A percentile compares a stretch with the other conserved stretches of the same genome.
Conservation (phyloP, 2,113 vertebrate genomes). For the Pandion haliaetus region DNA sequence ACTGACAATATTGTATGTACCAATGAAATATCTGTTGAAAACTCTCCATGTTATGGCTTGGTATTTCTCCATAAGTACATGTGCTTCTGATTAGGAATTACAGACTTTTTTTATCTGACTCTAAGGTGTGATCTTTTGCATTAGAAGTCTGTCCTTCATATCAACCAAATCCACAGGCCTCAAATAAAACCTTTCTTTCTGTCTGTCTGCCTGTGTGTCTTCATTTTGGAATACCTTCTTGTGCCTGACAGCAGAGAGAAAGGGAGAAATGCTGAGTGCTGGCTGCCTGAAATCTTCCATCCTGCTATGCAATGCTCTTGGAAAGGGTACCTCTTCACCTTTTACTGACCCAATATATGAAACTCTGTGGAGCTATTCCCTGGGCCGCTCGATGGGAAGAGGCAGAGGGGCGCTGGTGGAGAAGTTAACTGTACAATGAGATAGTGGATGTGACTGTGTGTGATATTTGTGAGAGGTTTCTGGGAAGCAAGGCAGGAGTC, state of each 20-base stretch:
- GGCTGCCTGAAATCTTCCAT: neutral
- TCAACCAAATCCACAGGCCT: neutral
- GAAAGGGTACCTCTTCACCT: neutral
- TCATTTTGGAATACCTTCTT: neutral
- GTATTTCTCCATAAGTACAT: neutral
- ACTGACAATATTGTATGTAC: neutral
- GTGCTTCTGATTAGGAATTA: neutral
- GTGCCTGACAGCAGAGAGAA: neutral
- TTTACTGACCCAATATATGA: accelerated
- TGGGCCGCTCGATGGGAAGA: neutral
- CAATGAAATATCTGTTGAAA: neutral
- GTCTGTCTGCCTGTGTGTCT: neutral
- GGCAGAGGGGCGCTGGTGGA: neutral
- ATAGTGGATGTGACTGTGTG: neutral
- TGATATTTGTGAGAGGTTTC: neutral
- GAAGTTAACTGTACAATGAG: neutral
- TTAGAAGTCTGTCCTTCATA: neutral
- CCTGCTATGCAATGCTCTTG: accelerated
- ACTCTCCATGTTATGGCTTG: neutral
- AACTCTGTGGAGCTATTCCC: neutral
- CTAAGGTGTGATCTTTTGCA: neutral
- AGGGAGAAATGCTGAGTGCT: neutral
- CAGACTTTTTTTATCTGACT: neutral
- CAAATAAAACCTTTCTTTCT: neutral
- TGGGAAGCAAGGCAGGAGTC: accelerated